phyloP scores from a whole-genome alignment of 2,888 invertebrate genomes.

The Neoitamus cyanurus region DNA sequence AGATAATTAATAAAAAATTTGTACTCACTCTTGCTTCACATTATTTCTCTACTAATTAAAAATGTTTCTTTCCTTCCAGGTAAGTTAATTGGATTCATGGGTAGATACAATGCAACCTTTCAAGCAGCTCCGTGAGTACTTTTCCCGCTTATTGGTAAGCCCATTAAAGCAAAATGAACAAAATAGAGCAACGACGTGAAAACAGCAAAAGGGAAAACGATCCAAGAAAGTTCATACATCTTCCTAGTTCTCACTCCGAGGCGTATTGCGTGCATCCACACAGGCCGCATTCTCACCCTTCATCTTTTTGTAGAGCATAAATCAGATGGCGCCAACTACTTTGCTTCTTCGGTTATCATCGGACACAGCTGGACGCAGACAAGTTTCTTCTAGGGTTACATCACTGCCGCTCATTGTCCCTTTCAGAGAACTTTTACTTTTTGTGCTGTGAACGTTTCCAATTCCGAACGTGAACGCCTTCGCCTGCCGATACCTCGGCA shows the following conservation, averaged over 20 bases:
- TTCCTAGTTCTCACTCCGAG: conserved; percentile 26
- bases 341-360: conserved; percentile 20
- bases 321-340: conserved; percentile 23
- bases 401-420: conserved; percentile 25
- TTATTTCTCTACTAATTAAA: not conserved
- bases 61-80: not conserved
- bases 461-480: conserved; percentile 8
- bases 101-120: not conserved
- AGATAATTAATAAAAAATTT: not conserved
- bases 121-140: not conserved
- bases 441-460: conserved; percentile 2
- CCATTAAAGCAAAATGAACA: not conserved
- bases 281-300: conserved; percentile 2
- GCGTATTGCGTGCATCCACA: not conserved
- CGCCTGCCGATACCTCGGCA: not conserved
- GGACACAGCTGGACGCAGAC: conserved; percentile 14
- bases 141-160: not conserved
- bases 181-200: not conserved
- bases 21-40: not conserved
- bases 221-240: not conserved
- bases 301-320: conserved; percentile 21
- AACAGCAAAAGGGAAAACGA: not conserved
- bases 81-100: not conserved
- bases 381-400: conserved; percentile 25
- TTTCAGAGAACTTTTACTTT: not conserved